Conservation (phyloP, 35 echinoderm and acorn worm species). For the Ophioderma brevispina region DNA sequence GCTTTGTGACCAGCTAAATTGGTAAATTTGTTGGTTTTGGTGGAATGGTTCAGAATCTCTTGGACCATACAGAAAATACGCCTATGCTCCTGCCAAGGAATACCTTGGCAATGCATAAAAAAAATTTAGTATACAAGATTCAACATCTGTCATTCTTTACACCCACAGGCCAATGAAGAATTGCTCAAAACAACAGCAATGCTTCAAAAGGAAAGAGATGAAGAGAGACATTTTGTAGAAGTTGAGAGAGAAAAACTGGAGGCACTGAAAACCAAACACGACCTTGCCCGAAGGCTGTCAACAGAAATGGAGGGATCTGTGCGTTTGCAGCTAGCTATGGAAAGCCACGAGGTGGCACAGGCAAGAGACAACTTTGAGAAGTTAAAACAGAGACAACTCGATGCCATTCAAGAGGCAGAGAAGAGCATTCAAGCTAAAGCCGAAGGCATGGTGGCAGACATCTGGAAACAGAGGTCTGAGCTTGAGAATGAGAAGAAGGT, state of each 20-base stretch:
- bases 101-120: too few relatives aligned
- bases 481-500: constrained; percentile 71
- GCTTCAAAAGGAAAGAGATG: constrained; percentile 78
- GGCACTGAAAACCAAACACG: constrained; percentile 73
- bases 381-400: constrained; percentile 80
- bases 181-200: constrained; percentile 57
- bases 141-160: too few relatives aligned
- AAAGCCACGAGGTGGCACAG: constrained; percentile 78
- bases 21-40: too few relatives aligned
- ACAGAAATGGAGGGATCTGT: constrained; percentile 76
- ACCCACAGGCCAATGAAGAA: constrained; percentile 63
- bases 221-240: constrained; percentile 78
- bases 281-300: constrained; percentile 63
- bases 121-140: too few relatives aligned
- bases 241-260: constrained; percentile 89
- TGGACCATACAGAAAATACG: too few relatives aligned
- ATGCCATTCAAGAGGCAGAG: constrained; percentile 83
- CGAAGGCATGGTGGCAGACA: constrained; percentile 66
- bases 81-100: too few relatives aligned
- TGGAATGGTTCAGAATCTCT: too few relatives aligned
- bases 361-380: constrained; percentile 84
- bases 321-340: constrained; percentile 47
- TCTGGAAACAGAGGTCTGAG: constrained; percentile 78
- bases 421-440: constrained; percentile 83
- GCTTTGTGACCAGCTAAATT: too few relatives aligned